A percentile compares a stretch with the other conserved stretches of the same genome.
These are phyloP conservation scores for Micromussa lordhowensis DNA, from an alignment of 92 coral and sea anemone species.

Conservation along the genomic window DNA sequence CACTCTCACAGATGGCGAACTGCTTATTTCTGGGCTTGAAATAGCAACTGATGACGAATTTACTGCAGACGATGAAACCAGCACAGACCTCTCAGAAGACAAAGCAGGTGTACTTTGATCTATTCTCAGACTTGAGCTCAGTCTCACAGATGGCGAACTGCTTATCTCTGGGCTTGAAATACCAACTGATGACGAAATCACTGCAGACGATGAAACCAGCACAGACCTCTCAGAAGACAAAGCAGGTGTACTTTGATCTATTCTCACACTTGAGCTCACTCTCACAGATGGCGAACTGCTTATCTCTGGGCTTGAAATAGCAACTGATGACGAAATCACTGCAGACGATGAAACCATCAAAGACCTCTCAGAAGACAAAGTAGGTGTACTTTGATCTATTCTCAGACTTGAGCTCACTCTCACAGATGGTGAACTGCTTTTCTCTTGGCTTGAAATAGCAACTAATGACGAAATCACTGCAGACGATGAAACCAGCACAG, in stretches of 20 bases:
- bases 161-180: background rate
- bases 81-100: background rate
- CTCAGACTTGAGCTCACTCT: too few species aligned
- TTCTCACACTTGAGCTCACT: background rate
- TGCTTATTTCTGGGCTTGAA: background rate
- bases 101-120: background rate
- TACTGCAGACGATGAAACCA: conserved; percentile 1
- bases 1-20: background rate
- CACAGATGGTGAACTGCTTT: too few species aligned
- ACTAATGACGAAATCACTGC: conserved; percentile 1
- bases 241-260: background rate
- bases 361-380: background rate
- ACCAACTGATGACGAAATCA: background rate
- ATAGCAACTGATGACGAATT: background rate
- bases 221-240: background rate
- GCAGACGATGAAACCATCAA: background rate
- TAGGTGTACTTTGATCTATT: background rate
- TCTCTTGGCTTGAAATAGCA: too few species aligned
- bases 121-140: background rate
- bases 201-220: background rate
- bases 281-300: background rate
- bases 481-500: background rate
- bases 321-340: background rate
- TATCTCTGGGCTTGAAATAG: background rate
- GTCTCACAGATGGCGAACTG: background rate